These are phyloP conservation scores for Sinodicranocentrus sp. DNA, from an alignment of 2,888 invertebrate species.

Conservation along the genomic window DNA sequence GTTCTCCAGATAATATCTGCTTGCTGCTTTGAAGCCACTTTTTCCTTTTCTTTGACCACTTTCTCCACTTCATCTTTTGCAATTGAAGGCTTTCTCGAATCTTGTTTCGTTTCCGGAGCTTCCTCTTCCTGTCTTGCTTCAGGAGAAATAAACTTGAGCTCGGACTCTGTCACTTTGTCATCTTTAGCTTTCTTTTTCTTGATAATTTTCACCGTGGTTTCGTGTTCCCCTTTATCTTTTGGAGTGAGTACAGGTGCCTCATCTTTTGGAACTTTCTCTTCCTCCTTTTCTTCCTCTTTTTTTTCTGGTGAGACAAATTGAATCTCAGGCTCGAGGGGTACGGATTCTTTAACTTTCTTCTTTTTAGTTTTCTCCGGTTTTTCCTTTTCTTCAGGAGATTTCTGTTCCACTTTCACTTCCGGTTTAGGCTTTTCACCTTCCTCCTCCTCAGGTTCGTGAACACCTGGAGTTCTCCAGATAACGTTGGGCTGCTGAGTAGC, in stretches of 20 bases:
- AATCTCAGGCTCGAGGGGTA: not conserved
- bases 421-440: not conserved
- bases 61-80: not conserved
- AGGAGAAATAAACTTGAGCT: conserved; percentile 76
- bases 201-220: conserved; percentile 11
- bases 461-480: not conserved
- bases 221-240: not conserved
- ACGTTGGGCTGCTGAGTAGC: not conserved
- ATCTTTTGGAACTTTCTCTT: conserved; percentile 75
- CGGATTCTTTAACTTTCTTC: conserved; percentile 5
- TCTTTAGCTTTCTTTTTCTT: conserved; percentile 73
- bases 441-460: not conserved
- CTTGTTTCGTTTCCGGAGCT: not conserved
- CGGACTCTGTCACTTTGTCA: conserved; percentile 72
- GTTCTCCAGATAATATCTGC: conserved; percentile 53
- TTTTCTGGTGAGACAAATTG: conserved; percentile 35
- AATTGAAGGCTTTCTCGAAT: not conserved
- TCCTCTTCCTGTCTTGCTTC: not conserved
- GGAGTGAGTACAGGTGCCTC: not conserved
- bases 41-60: not conserved
- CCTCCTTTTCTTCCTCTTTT: conserved; percentile 2
- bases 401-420: not conserved
- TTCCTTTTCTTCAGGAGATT: not conserved
- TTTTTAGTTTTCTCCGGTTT: conserved; percentile 6
- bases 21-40: not conserved